Evolutionary conservation across 2,113 vertebrate species (phyloP), one percentile per base, ranked within the genome.

Genomic region (Nothoprocta pentlandii): DNA sequence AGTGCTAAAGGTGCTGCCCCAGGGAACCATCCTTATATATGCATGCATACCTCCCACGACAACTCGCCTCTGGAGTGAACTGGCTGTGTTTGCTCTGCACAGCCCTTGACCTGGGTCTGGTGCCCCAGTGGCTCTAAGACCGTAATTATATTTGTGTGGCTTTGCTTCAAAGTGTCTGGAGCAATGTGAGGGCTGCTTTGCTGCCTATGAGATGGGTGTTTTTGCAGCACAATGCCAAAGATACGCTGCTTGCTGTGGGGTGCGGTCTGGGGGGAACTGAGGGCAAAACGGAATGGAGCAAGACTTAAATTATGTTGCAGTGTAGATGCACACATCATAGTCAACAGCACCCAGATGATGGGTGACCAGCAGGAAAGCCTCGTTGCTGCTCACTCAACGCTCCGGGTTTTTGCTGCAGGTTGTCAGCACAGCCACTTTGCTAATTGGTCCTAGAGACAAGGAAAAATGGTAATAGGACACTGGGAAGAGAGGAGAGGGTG

Each of bases 181-280:
- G 86, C 76, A 92, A 92, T 10, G 39, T 64, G 74, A 89, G 67
- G 84, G 66, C 79, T 93, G 69, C 92, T 93, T 71, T 91, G 86
- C 94, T 96, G 96, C 95, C 95, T 96, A 89, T 92, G 75, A 95
- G 95, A 95, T 80, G 81, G 89, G 62, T 94, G 95, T 81, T 96
- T 92, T 94, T 49, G 28, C 23, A 95, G 88, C 88, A 80, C 74
- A 93, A 87, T 87, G 77, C 58, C 47, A 61, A 39, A 89, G 64
- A 77, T 92, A 61, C 70, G 62, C 82, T 90, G 85, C 59, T 25
- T 66, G 44, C 85, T 93, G 42, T 77, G 71, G 87, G 78, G 56
- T 82, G 85, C 7, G 80, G 86, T 63, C 70, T 86, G 68, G 49
- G 80, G 64, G 64, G 22, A 16, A 17, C 53, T 92, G 83, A 90